Percentiles rank a stretch among this genome's conserved stretches.
These are phyloP conservation scores for Thunnus albacares DNA, from an alignment of 2,797 vertebrate species.

Conservation along the genomic window DNA sequence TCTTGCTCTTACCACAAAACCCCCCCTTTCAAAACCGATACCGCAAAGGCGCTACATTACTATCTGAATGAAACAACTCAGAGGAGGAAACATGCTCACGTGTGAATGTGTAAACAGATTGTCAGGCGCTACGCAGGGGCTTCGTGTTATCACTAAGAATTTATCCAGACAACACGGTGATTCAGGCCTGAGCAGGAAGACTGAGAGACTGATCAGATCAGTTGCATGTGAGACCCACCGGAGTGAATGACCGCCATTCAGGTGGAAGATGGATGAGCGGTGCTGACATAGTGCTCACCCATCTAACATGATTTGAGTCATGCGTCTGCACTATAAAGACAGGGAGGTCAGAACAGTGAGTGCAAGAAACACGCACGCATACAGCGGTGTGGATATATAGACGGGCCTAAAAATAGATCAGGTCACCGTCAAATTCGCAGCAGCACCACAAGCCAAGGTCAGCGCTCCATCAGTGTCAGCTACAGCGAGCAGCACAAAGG, in stretches of 20 bases:
- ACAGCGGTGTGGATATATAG: conserved; percentile 40
- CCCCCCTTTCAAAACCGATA: conserved; percentile 22
- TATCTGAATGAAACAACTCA: conserved; percentile 27
- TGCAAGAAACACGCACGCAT: conserved; percentile 15
- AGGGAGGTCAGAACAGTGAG: conserved; percentile 41
- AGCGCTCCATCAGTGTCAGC: conserved; percentile 49
- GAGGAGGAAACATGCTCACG: conserved; percentile 33
- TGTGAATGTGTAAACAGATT: conserved; percentile 51
- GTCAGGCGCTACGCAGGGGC: conserved; percentile 29
- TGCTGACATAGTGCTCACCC: conserved; percentile 32
- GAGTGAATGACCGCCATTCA: conserved; percentile 63
- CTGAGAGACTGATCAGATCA: conserved; percentile 30
- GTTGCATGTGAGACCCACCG: conserved; percentile 43
- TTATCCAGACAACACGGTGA: conserved; percentile 44
- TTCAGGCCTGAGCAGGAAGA: conserved; percentile 39
- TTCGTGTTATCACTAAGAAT: conserved; percentile 41
- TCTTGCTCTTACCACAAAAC: conserved; percentile 37
- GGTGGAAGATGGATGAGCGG: conserved; percentile 44
- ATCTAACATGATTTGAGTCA: conserved; percentile 59
- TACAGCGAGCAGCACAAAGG: conserved; percentile 22
- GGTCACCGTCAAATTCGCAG: conserved; percentile 68
- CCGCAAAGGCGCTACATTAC: conserved; percentile 43
- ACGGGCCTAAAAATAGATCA: conserved; percentile 69
- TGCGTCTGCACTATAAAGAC: conserved; percentile 39
- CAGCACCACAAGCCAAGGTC: conserved; percentile 69